phyloP scores from a whole-genome alignment of 2,113 vertebrate genomes.

The Lagopus leucura region DNA sequence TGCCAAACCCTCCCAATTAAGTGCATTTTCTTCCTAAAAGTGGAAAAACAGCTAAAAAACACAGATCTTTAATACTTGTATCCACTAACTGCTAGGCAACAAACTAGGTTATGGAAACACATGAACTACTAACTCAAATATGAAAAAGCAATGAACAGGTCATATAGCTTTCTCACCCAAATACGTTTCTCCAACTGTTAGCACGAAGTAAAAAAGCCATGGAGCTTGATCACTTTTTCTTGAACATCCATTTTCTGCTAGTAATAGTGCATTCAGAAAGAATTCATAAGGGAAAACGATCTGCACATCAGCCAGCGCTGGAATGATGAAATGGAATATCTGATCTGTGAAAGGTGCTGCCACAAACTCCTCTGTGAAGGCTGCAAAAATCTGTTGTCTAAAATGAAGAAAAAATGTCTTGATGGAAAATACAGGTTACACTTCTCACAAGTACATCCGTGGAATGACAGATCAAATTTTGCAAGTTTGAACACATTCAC shows the following conservation, averaged over 20 bases:
- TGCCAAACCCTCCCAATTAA: not conserved
- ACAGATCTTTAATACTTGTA: not conserved
- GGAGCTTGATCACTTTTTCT: constrained; percentile 80
- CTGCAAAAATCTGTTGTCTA: constrained; percentile 92
- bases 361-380: constrained; percentile 95
- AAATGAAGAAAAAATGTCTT: not conserved
- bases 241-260: constrained; percentile 68
- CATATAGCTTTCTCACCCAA: constrained; percentile 80
- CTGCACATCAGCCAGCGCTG: constrained; percentile 88
- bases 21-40: not conserved
- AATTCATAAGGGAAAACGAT: constrained; percentile 90
- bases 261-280: constrained; percentile 89
- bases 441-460: not conserved
- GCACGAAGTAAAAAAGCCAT: constrained; percentile 94
- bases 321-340: constrained; percentile 94
- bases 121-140: not conserved
- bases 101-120: rapidly evolving
- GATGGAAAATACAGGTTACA: not conserved
- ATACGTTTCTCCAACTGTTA: constrained; percentile 89
- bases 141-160: not conserved
- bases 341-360: constrained; percentile 95
- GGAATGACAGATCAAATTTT: not conserved
- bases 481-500: not conserved
- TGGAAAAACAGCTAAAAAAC: not conserved
- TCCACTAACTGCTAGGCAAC: not conserved